A percentile compares a stretch with the other conserved stretches of the same genome.
These are phyloP conservation scores for Neomorphus geoffroyi DNA, from an alignment of 2,797 vertebrate genomes.

Conservation along the genomic window DNA sequence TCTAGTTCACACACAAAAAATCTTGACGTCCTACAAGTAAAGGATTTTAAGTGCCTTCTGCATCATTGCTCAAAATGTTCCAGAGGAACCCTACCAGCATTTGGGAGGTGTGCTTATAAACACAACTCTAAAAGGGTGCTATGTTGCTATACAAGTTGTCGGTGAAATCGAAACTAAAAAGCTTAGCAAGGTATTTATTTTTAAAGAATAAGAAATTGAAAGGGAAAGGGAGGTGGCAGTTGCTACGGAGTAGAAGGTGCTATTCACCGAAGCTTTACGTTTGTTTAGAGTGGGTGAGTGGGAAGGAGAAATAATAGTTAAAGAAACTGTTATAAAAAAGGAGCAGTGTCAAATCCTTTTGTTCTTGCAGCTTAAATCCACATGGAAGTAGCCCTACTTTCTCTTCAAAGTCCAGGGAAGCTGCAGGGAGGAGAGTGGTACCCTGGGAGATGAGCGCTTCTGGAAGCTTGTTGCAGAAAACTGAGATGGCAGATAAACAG, in stretches of 20 bases:
- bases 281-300: not conserved
- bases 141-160: not conserved
- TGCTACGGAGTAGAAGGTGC: not conserved
- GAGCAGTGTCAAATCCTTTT: not conserved
- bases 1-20: not conserved
- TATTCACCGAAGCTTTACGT: not conserved
- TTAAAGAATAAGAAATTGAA: not conserved
- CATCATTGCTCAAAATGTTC: not conserved
- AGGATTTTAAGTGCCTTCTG: slow-evolving; percentile 4
- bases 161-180: slow-evolving; percentile 15
- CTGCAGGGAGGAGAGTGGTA: not conserved
- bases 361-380: not conserved
- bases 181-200: not conserved
- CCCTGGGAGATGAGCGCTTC: not conserved
- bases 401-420: not conserved
- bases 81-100: not conserved
- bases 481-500: slow-evolving; percentile 17
- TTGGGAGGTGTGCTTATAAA: slow-evolving; percentile 9
- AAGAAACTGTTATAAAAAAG: not conserved
- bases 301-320: not conserved
- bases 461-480: slow-evolving; percentile 25
- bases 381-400: not conserved
- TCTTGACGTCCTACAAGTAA: not conserved
- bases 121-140: not conserved
- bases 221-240: not conserved